These are phyloP conservation scores for Megalonaias nervosa DNA, from an alignment of 1,140 invertebrate species.

Conservation along the genomic window DNA sequence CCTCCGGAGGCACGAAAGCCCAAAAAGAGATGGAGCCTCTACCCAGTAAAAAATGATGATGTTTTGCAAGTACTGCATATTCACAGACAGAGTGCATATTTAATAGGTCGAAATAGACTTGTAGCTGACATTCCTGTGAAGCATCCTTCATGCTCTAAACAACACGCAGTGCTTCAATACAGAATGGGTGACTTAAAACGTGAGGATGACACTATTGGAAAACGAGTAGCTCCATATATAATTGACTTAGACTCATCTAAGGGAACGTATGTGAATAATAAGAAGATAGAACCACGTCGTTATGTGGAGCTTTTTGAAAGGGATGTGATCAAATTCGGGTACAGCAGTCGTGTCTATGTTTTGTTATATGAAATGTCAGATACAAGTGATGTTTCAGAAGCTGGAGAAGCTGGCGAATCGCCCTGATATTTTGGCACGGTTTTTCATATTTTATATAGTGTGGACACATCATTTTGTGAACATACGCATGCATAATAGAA, in stretches of 20 bases:
- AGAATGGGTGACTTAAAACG: conserved; percentile 84
- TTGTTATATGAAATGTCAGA: conserved; percentile 85
- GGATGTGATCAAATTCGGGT: conserved; percentile 99
- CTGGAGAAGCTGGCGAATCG: too few species aligned
- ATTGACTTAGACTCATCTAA: conserved; percentile 98
- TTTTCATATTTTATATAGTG: too few species aligned
- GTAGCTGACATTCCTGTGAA: conserved; percentile 97
- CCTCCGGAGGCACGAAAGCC: conserved; percentile 97
- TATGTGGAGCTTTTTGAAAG: conserved; percentile 96
- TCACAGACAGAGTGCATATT: conserved; percentile 96
- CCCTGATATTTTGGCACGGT: too few species aligned
- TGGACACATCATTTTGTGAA: too few species aligned
- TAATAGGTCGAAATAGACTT: conserved; percentile 94
- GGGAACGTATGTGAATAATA: conserved; percentile 97
- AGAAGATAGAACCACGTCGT: conserved; percentile 87
- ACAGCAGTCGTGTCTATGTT: conserved; percentile 96
- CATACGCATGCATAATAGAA: too few species aligned
- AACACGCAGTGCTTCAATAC: conserved; percentile 98
- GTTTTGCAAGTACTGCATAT: conserved; percentile 92
- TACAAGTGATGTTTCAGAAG: conserved; percentile 77
- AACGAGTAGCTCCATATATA: conserved; percentile 87
- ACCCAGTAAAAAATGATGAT: conserved; percentile 96
- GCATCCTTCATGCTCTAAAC: conserved; percentile 99
- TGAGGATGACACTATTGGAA: conserved; percentile 56
- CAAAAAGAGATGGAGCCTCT: conserved; percentile 92